A percentile compares a stretch with the other conserved stretches of the same genome.
phyloP scores from a whole-genome alignment of 2,888 invertebrate species.

The Megastigmus dorsalis region DNA sequence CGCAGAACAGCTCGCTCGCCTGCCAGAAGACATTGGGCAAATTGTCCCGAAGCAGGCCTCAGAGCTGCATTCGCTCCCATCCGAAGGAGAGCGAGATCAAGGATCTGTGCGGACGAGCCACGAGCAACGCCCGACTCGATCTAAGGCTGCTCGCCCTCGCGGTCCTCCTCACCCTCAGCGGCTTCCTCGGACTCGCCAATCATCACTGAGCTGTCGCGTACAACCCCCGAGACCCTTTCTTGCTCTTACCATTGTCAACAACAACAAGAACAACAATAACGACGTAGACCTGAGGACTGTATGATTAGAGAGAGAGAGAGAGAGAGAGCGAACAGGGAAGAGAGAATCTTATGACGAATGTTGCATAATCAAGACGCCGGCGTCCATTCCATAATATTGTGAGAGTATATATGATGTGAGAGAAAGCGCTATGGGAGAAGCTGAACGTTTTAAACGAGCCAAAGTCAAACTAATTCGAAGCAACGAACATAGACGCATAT shows the following conservation, averaged over 20 bases:
- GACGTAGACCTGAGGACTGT: too few species aligned
- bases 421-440: too few species aligned
- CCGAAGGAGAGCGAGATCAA: conserved; percentile 80
- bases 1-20: conserved; percentile 79
- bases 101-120: conserved; percentile 69
- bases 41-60: conserved; percentile 81
- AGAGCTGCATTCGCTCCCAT: conserved; percentile 85
- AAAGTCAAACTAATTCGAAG: conserved; percentile 57
- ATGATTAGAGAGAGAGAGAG: too few species aligned
- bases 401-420: neutral
- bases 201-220: too few species aligned
- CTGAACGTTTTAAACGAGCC: conserved; percentile 53
- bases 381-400: conserved; percentile 48
- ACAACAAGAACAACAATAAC: too few species aligned
- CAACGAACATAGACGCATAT: conserved; percentile 50
- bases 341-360: too few species aligned
- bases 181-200: neutral
- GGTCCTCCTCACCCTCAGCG: neutral
- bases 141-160: conserved; percentile 51
- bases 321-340: too few species aligned
- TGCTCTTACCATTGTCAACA: too few species aligned
- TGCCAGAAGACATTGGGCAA: conserved; percentile 80
- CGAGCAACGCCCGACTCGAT: conserved; percentile 56
- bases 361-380: too few species aligned
- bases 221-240: too few species aligned